These are phyloP conservation scores for Ommatoiulus sabulosus DNA, from an alignment of 2,888 invertebrate genomes.

Conservation along the genomic window DNA sequence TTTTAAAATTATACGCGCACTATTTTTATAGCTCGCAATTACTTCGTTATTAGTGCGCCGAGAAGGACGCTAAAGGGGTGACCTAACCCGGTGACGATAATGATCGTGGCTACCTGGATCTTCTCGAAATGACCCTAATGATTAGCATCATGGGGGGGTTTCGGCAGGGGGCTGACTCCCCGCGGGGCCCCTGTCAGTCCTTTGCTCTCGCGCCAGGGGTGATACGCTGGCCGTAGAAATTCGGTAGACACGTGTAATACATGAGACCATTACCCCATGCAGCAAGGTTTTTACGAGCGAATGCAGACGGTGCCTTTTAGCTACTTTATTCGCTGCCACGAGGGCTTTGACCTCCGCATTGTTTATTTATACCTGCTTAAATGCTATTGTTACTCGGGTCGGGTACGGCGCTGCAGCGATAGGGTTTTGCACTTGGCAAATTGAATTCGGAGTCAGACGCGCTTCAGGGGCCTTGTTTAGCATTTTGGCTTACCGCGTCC, in stretches of 20 bases:
- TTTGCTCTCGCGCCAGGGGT: not conserved
- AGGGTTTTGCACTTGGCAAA: not conserved
- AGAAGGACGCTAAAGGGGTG: constrained; percentile 21
- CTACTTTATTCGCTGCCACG: constrained; percentile 24
- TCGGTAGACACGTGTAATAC: not conserved
- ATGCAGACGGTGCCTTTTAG: constrained; percentile 29
- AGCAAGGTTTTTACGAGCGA: not conserved
- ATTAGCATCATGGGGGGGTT: constrained; percentile 34
- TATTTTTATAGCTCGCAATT: constrained; percentile 40
- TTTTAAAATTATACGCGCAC: not conserved
- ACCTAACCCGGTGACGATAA: constrained; percentile 40
- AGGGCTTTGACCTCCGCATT: constrained; percentile 27
- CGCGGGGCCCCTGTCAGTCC: not conserved
- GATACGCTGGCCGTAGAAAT: not conserved
- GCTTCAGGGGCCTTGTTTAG: not conserved
- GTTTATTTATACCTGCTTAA: constrained; percentile 31
- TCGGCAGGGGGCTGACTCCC: not conserved
- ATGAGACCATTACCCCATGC: constrained; percentile 40
- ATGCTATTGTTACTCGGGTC: not conserved
- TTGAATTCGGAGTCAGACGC: not conserved
- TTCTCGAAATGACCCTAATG: constrained; percentile 39
- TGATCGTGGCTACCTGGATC: constrained; percentile 40
- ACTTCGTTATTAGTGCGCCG: constrained; percentile 1
- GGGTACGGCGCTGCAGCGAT: not conserved
- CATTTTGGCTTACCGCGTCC: not conserved